Evolutionary conservation across 2,113 vertebrate genomes (phyloP).

Genomic region (Chionodraco myersi): DNA sequence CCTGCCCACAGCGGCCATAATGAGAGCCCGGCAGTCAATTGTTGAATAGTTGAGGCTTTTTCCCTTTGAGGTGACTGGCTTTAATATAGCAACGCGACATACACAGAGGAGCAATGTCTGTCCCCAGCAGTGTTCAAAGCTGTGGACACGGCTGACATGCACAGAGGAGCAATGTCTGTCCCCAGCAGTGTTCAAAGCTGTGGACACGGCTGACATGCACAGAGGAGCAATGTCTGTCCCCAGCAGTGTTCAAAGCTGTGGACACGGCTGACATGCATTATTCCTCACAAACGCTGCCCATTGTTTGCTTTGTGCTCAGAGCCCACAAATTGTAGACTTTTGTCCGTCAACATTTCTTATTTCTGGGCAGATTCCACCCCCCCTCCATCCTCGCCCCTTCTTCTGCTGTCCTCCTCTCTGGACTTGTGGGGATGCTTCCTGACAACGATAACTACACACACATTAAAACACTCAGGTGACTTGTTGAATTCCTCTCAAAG

Average conservation of each 20-base stretch:
- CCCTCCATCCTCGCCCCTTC: background rate
- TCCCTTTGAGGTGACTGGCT: slow-evolving; percentile 83
- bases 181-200: slow-evolving; percentile 81
- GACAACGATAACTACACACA: slow-evolving; percentile 46
- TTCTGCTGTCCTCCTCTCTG: background rate
- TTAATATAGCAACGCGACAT: slow-evolving; percentile 81
- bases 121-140: slow-evolving; percentile 82
- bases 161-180: slow-evolving; percentile 71
- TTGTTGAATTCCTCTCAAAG: slow-evolving; percentile 1
- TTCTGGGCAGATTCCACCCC: slow-evolving; percentile 40
- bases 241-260: slow-evolving; percentile 80
- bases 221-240: slow-evolving; percentile 71
- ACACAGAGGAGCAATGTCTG: slow-evolving; percentile 70
- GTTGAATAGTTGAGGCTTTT: slow-evolving; percentile 86
- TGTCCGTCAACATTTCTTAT: slow-evolving; percentile 80
- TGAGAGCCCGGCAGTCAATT: slow-evolving; percentile 82
- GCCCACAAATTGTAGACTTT: slow-evolving; percentile 83
- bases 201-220: slow-evolving; percentile 81
- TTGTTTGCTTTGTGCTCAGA: slow-evolving; percentile 82
- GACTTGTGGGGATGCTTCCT: slow-evolving; percentile 41
- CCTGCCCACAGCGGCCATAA: slow-evolving; percentile 82
- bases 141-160: slow-evolving; percentile 72
- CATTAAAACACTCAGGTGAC: slow-evolving; percentile 14
- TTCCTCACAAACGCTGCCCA: slow-evolving; percentile 81
- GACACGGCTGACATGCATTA: slow-evolving; percentile 83